Base-by-base conservation (phyloP, 1,140 invertebrate genomes). In the Ceratina australensis region DNA sequence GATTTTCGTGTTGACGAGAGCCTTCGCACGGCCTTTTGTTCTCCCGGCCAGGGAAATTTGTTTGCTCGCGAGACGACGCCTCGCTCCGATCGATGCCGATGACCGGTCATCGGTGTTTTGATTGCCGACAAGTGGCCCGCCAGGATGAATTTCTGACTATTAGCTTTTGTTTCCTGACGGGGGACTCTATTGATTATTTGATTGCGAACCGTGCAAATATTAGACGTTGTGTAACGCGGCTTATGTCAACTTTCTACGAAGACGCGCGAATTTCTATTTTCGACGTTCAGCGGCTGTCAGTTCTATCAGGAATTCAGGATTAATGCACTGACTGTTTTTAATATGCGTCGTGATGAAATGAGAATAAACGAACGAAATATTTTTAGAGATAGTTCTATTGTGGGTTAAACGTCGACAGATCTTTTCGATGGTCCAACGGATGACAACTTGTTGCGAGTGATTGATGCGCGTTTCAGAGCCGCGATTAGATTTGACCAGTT, bases 1-100 rank as follows among this genome's bases (percentile, higher is more conserved):
- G 75, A 79, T 84, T 82, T 68, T 75, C 78, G 42, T 84, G 82
- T 84, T 72, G 80, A 79, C 76, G 72, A 22, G 49, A 47, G 28
- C n/a, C 52, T 42, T 42, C 33, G 33, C 47, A 49, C 68, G 16
- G 72, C 28, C 81, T 77, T 80, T 80, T 63, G 81, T 80, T 64
- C 24, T 13, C 47, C 18, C 47, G 18, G 42, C 33, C 47, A 28
- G 12, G 56, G 56, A 26, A 20, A 66, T 50, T 60, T 76, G 65
- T 76, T 76, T 76, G 60, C 42, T 24, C 73, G 42, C 15, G 47
- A 18, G 47, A 24, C 47, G 47, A 24, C 47, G 64, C n/a, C 20
- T 24, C 20, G 1, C 12, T 16, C 42, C 7, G 20, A 15, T 61
- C 52, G 52, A n/a, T 54, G 33, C 2, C 33, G 33, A 42, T 42